Conservation (phyloP, 2,113 vertebrate genomes). For the Rhineura floridana region DNA sequence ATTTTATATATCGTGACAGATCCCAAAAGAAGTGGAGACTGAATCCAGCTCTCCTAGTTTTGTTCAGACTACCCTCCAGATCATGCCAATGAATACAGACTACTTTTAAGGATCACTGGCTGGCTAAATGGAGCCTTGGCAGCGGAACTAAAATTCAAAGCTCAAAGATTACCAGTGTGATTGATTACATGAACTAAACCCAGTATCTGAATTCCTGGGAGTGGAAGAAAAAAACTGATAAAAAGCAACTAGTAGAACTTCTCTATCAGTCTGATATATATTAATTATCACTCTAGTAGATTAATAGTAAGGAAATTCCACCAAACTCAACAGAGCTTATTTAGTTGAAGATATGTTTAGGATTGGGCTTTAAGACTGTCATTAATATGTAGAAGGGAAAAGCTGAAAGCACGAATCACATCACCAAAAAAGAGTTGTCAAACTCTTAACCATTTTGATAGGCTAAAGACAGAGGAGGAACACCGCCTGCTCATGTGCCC, state of each 20-base stretch:
- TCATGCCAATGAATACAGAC: neutral
- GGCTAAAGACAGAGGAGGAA: neutral
- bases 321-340: too few relatives aligned
- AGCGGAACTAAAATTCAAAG: neutral
- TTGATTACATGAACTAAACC: too few relatives aligned
- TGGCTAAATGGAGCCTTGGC: neutral
- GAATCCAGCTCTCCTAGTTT: too few relatives aligned
- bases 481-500: neutral
- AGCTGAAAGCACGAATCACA: neutral
- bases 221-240: neutral
- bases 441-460: neutral
- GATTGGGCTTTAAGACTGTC: neutral
- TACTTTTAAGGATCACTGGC: too few relatives aligned
- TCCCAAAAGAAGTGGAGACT: neutral
- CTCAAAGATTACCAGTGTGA: neutral
- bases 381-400: neutral
- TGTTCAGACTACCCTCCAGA: neutral
- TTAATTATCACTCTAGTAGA: too few relatives aligned
- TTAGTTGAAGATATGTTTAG: neutral
- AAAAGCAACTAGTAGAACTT: neutral
- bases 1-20: neutral
- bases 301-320: neutral
- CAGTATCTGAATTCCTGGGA: neutral
- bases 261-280: too few relatives aligned
- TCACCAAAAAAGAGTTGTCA: neutral